phyloP scores from a whole-genome alignment of 2,113 vertebrate species.

The Salvelinus namaycush region DNA sequence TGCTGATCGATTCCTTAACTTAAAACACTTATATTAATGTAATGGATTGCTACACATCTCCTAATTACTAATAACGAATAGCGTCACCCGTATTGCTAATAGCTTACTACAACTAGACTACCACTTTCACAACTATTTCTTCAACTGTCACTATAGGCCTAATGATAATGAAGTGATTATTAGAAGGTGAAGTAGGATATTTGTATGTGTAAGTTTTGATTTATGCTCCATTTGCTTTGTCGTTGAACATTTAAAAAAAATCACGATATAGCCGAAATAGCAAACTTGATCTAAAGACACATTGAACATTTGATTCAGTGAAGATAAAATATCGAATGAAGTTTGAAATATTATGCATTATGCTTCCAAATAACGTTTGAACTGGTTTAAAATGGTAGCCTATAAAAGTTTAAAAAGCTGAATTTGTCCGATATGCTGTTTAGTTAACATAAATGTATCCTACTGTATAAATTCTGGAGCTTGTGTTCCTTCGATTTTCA shows the following conservation, averaged over 20 bases:
- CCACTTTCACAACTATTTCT: neutral
- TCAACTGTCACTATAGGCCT: neutral
- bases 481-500: slow-evolving; percentile 7
- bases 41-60: neutral
- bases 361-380: neutral
- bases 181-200: neutral
- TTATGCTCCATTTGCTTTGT: neutral
- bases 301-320: neutral
- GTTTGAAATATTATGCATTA: neutral
- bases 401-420: neutral
- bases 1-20: neutral
- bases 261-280: neutral
- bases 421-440: neutral
- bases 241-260: neutral
- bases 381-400: neutral
- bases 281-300: neutral
- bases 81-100: neutral
- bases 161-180: neutral
- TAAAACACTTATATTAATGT: no score
- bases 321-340: neutral
- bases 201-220: neutral
- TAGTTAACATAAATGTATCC: neutral
- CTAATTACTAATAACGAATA: neutral
- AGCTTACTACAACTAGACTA: neutral
- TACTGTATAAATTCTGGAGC: slow-evolving; percentile 5